phyloP scores from a whole-genome alignment of 2,797 vertebrate genomes.

The Arvicola amphibius region DNA sequence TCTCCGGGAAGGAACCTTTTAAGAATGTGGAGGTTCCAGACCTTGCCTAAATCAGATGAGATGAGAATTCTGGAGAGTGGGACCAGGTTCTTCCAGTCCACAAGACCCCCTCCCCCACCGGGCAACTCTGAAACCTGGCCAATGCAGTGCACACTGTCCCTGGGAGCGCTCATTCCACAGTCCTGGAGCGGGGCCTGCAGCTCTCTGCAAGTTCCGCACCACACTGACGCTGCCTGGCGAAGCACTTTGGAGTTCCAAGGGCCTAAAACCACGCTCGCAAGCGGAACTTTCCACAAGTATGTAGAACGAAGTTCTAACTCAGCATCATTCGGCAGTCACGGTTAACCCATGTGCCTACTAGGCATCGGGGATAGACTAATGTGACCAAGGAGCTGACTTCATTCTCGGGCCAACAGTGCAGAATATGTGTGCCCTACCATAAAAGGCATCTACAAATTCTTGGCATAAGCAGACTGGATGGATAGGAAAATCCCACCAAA shows the following conservation, averaged over 20 bases:
- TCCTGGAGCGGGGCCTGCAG: not conserved
- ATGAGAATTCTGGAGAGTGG: not conserved
- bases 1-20: not conserved
- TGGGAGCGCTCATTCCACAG: not conserved
- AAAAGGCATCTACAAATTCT: not conserved
- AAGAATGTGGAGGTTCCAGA: not conserved
- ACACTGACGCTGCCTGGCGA: not conserved
- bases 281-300: not conserved
- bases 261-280: not conserved
- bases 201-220: not conserved
- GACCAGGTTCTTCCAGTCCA: not conserved
- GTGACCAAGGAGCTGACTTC: not conserved
- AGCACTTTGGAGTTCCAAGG: not conserved
- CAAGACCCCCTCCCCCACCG: not conserved
- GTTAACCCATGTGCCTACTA: not conserved
- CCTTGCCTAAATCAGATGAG: not conserved
- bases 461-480: not conserved
- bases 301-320: not conserved
- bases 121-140: not conserved
- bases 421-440: not conserved
- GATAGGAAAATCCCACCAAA: not conserved
- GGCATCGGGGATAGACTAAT: not conserved
- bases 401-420: not conserved
- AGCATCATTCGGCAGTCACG: not conserved
- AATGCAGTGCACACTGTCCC: rapidly evolving